phyloP scores from a whole-genome alignment of 2,113 vertebrate genomes.

The Nerophis ophidion region DNA sequence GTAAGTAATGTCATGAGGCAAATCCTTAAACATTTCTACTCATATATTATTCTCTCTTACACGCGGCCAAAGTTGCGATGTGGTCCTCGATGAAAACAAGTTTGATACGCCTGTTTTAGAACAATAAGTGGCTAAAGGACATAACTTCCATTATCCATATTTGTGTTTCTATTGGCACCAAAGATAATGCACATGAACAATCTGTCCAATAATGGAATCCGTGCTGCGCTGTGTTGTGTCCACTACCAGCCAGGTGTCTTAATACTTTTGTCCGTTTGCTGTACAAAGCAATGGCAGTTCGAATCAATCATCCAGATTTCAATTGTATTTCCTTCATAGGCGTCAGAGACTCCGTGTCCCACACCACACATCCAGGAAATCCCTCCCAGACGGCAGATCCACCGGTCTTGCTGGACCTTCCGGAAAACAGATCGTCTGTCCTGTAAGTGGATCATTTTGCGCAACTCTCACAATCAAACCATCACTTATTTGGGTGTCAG shows the following conservation, averaged over 20 bases:
- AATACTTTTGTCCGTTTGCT: background rate
- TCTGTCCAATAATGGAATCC: background rate
- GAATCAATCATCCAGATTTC: background rate
- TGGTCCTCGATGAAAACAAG: too few species aligned
- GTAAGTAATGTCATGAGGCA: too few species aligned
- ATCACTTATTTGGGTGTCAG: background rate
- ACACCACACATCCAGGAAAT: constrained; percentile 73
- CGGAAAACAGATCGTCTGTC: constrained; percentile 77
- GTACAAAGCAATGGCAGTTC: background rate
- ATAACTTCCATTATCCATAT: background rate
- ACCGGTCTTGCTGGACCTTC: constrained; percentile 82
- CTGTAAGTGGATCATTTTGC: constrained; percentile 71
- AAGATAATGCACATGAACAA: background rate
- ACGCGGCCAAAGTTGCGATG: too few species aligned
- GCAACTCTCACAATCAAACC: background rate
- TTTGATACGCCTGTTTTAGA: too few species aligned
- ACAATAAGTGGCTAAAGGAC: too few species aligned
- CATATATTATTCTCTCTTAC: too few species aligned
- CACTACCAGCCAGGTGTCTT: background rate
- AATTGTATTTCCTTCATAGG: constrained; percentile 61
- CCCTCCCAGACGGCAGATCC: constrained; percentile 75
- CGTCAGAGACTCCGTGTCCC: constrained; percentile 90
- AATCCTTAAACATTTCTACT: too few species aligned
- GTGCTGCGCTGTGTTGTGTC: too few species aligned
- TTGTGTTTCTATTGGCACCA: background rate